These are phyloP conservation scores for Patiria pectinifera DNA, from an alignment of 53 echinoderm and acorn worm species.

Conservation along the genomic window DNA sequence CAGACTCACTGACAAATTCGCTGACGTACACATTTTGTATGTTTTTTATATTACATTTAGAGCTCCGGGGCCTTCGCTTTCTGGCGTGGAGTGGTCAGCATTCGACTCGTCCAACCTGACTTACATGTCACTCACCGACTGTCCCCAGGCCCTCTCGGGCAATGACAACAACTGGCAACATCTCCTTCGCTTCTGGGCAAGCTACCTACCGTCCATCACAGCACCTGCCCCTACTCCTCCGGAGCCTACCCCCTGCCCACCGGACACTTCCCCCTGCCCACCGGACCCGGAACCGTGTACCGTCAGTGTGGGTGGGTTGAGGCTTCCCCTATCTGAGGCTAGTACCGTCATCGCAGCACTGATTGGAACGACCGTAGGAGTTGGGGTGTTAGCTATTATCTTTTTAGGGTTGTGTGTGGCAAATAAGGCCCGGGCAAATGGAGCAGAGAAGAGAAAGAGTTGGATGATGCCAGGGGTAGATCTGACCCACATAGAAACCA, in stretches of 20 bases:
- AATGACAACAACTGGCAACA: conserved; percentile 18
- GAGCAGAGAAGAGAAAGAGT: background rate
- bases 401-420: conserved; percentile 41
- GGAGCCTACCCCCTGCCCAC: background rate
- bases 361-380: conserved; percentile 37
- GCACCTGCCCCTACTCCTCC: background rate
- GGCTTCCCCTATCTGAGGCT: conserved; percentile 24
- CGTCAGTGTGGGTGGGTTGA: conserved; percentile 30
- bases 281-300: background rate
- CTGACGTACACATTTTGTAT: too few relatives aligned
- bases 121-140: conserved; percentile 48
- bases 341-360: conserved; percentile 42
- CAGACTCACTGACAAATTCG: too few relatives aligned
- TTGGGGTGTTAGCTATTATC: conserved; percentile 1
- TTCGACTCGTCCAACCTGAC: conserved; percentile 3
- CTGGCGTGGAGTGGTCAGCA: conserved; percentile 52
- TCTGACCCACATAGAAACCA: background rate
- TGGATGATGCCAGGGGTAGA: background rate
- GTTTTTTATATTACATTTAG: background rate
- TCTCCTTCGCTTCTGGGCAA: conserved; percentile 50
- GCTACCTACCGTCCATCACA: conserved; percentile 1
- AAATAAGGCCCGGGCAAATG: conserved; percentile 18
- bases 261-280: background rate
- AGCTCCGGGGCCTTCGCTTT: conserved; percentile 35
- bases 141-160: conserved; percentile 28